Evolutionary conservation across 2,888 invertebrate species (phyloP).

Genomic region (Callimorpha dominula): DNA sequence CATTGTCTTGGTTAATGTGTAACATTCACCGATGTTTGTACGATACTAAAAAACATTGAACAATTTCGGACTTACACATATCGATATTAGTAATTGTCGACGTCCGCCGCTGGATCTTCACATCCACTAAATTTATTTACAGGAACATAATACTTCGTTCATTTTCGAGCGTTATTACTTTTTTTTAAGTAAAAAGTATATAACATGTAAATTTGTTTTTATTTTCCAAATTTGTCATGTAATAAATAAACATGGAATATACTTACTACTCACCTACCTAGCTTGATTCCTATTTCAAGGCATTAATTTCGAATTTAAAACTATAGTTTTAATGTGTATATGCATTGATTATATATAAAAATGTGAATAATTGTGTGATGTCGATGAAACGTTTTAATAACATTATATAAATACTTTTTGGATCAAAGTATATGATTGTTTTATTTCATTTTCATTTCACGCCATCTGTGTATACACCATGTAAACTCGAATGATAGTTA

Average conservation of each 20-base stretch:
- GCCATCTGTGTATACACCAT: background rate
- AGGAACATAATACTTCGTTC: background rate
- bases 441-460: constrained; percentile 43
- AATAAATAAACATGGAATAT: constrained; percentile 3
- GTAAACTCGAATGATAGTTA: background rate
- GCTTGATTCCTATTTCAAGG: constrained; percentile 42
- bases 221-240: background rate
- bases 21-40: no score
- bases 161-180: no score
- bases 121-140: background rate
- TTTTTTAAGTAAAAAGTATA: no score
- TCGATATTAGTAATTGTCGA: background rate
- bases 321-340: constrained; percentile 75
- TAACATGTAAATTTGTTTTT: background rate
- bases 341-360: constrained; percentile 64
- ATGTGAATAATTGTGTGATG: constrained; percentile 85
- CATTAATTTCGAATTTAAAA: constrained; percentile 82
- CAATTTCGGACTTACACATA: no score
- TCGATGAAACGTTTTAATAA: constrained; percentile 80
- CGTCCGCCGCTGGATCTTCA: background rate
- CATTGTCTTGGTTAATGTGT: no score
- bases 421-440: constrained; percentile 68
- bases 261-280: constrained; percentile 19
- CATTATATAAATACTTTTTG: constrained; percentile 83
- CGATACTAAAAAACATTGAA: no score